Evolutionary conservation across 1,140 invertebrate species (phyloP).

Genomic region (Amphibalanus amphitrite): DNA sequence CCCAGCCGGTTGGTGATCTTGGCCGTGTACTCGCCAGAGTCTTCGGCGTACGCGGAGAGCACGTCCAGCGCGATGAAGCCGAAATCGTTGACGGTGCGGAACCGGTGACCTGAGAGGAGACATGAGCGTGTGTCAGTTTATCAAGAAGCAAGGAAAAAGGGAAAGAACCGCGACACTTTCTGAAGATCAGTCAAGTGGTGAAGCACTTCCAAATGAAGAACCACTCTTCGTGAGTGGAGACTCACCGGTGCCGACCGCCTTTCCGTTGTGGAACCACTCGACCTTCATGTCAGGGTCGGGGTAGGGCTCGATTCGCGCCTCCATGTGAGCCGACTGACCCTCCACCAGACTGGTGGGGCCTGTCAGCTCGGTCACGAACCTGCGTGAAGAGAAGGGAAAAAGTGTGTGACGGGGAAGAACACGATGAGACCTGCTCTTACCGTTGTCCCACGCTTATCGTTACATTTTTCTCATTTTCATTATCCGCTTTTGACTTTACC

Average conservation of each 20-base stretch:
- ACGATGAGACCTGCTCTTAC: too few relatives aligned
- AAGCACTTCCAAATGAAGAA: too few relatives aligned
- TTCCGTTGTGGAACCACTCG: conserved; percentile 30
- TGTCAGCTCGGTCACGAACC: conserved; percentile 70
- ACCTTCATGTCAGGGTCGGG: conserved; percentile 21
- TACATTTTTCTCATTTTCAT: too few relatives aligned
- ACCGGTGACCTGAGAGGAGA: conserved; percentile 32
- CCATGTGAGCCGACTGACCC: conserved; percentile 63
- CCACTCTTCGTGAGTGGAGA: too few relatives aligned
- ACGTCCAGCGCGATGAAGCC: conserved; percentile 88
- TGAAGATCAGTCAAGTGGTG: too few relatives aligned
- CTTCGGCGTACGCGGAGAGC: conserved; percentile 42
- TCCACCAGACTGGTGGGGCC: conserved; percentile 62
- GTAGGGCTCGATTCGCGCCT: conserved; percentile 24
- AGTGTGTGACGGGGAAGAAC: too few relatives aligned
- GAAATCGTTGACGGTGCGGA: conserved; percentile 83
- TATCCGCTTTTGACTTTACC: too few relatives aligned
- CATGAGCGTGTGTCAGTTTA: too few relatives aligned
- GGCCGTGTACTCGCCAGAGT: conserved; percentile 32
- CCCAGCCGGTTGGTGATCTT: conserved; percentile 34
- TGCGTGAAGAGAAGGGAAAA: neutral
- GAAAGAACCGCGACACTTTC: too few relatives aligned
- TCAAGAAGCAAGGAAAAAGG: too few relatives aligned
- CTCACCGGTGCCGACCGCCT: conserved; percentile 40
- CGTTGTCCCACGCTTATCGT: too few relatives aligned